Evolutionary conservation across 1,140 invertebrate genomes (phyloP).

Genomic region (Trissolcus basalis): DNA sequence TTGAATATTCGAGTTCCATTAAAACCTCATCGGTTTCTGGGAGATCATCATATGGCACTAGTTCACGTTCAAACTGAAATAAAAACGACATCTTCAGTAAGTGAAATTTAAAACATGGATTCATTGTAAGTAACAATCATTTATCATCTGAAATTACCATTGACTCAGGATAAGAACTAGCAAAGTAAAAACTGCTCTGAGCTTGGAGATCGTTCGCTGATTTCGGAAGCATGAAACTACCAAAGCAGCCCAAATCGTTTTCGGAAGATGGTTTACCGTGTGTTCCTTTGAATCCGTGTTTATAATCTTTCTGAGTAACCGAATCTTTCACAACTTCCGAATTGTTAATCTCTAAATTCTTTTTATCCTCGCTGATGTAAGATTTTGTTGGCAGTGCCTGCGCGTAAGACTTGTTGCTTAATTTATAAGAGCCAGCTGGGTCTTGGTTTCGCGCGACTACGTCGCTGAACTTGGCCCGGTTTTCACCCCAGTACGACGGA

Average conservation of each 20-base stretch:
- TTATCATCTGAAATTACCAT: slow-evolving; percentile 56
- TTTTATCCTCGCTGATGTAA: slow-evolving; percentile 49
- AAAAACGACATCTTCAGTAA: not conserved
- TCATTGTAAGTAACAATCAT: no score
- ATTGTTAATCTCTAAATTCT: slow-evolving; percentile 54
- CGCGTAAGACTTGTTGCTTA: slow-evolving; percentile 27
- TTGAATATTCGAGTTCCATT: slow-evolving; percentile 68
- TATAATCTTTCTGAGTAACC: slow-evolving; percentile 51
- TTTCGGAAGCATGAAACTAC: slow-evolving; percentile 51
- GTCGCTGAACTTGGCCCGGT: slow-evolving; percentile 78
- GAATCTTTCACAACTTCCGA: slow-evolving; percentile 53
- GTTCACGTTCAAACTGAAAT: slow-evolving; percentile 67
- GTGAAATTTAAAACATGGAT: slow-evolving; percentile 8
- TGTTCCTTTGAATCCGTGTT: slow-evolving; percentile 46
- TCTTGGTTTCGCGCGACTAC: slow-evolving; percentile 77
- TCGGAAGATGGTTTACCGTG: slow-evolving; percentile 23
- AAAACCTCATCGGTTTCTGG: slow-evolving; percentile 71
- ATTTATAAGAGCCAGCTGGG: slow-evolving; percentile 54
- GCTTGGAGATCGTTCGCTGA: slow-evolving; percentile 54
- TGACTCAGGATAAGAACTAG: slow-evolving; percentile 66
- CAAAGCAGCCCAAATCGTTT: slow-evolving; percentile 48
- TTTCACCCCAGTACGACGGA: slow-evolving; percentile 75
- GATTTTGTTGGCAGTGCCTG: slow-evolving; percentile 21
- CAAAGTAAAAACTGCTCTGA: slow-evolving; percentile 67
- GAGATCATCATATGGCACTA: slow-evolving; percentile 73